Base-by-base conservation (phyloP, 2,797 vertebrate genomes). In the Enteromius anoplus region DNA sequence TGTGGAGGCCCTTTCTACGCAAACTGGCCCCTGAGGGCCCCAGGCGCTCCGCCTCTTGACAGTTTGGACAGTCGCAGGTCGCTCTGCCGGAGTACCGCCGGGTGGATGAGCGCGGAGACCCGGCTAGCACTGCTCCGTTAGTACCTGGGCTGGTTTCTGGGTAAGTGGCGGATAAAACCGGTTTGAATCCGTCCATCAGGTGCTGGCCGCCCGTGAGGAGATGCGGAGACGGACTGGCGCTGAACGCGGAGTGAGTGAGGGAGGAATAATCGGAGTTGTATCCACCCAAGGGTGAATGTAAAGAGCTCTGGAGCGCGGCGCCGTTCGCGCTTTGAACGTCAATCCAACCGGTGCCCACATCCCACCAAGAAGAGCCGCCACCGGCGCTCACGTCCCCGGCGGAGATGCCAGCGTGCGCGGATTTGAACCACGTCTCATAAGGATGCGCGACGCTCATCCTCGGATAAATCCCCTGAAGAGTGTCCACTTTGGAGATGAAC, bases 391-490 rank as follows among this genome's bases (percentile, higher is more conserved):
- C 94, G 2, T 96, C 96, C 5, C 94, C 94, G 19, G 94, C 86
- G 7, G 95, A 92, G 0, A 94, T 90, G 32, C 92, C 93, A 14
- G 92, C 93, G 88, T 95, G 95, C 71, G 95, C 93, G 55, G 95
- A 94, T 85, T 97, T 98, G 89, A 98, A 97, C 97, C 97, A 98
- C 0, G 97, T 93, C 68, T 98, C 97, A 82, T 97, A 98, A 0
- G 96, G 96, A 80, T 97, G 96, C 84, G 95, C 78, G 92, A 98
- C 96, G 86, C 95, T 95, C 89, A 96, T 95, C 85, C 96, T 94
- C 10, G 96, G 96, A 88, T 98, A 98, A 73, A 98, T 96, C 85
- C 97, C 96, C 79, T 96, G 92, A 86, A 97, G 93, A 49, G 96
- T 90, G 87, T 97, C 96, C 76, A 97, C 95, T 88, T 97, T 98